phyloP scores from a whole-genome alignment of 2,797 vertebrate species.

The Chelon labrosus region DNA sequence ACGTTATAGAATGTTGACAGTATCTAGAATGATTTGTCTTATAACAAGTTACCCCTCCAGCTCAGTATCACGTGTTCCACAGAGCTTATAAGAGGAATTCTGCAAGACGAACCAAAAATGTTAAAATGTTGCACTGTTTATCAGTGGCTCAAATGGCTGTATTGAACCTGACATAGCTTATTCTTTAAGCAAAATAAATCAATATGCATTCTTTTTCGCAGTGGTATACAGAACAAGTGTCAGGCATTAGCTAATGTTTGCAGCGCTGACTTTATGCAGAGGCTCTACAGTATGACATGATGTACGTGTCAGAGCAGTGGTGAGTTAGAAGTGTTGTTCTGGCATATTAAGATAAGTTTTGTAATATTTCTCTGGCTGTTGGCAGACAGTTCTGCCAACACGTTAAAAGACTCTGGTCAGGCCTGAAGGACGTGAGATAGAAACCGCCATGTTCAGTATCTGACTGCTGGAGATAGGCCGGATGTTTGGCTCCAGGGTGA shows the following conservation, averaged over 20 bases:
- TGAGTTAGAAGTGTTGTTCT: constrained; percentile 27
- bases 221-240: neutral
- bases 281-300: neutral
- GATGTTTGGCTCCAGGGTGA: constrained; percentile 18
- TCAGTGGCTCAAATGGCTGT: neutral
- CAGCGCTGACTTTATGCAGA: neutral
- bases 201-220: neutral
- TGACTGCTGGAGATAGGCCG: constrained; percentile 21
- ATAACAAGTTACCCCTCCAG: no score
- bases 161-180: neutral
- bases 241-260: neutral
- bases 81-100: no score
- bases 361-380: constrained; percentile 4
- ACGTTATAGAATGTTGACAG: no score
- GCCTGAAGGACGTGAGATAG: constrained; percentile 31
- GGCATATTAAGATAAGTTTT: constrained; percentile 45
- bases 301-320: constrained; percentile 8
- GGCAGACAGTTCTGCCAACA: neutral
- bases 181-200: neutral
- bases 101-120: no score
- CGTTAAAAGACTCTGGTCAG: neutral
- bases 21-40: no score
- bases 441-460: constrained; percentile 19
- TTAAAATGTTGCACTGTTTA: no score
- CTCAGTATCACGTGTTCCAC: no score